Evolutionary conservation across 2,797 vertebrate genomes (phyloP).

Genomic region (Chrysocyon brachyurus): DNA sequence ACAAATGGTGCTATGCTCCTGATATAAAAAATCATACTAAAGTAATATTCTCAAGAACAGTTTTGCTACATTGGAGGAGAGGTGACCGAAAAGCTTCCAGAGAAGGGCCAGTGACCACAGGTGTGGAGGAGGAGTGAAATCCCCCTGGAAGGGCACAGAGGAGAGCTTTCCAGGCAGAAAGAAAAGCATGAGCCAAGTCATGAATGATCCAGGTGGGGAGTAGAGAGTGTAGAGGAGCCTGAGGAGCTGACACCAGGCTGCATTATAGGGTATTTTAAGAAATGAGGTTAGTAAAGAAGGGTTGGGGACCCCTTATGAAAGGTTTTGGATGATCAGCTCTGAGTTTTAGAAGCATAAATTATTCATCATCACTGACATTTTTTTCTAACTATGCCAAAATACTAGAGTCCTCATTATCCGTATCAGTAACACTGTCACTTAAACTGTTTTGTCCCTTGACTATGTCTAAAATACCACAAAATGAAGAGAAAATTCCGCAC

Average conservation of each 20-base stretch:
- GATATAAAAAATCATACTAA: not conserved
- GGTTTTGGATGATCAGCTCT: not conserved
- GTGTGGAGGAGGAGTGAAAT: accelerated
- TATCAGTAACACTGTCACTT: not conserved
- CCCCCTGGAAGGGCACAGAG: too few species aligned
- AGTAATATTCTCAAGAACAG: not conserved
- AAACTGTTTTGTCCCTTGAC: too few species aligned
- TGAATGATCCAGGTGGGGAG: not conserved
- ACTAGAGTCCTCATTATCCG: not conserved
- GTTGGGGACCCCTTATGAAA: not conserved
- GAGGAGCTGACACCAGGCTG: accelerated
- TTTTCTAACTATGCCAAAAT: not conserved
- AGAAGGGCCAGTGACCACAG: not conserved
- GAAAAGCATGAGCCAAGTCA: not conserved
- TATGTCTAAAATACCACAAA: not conserved
- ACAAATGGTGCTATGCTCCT: not conserved
- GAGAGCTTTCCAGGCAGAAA: not conserved
- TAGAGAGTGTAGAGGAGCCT: accelerated
- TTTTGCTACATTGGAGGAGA: not conserved
- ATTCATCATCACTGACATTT: not conserved
- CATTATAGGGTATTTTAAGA: not conserved
- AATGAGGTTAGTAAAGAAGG: not conserved
- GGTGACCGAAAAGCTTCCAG: not conserved
- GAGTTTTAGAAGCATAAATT: not conserved
- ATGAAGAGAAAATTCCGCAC: not conserved